A percentile compares a stretch with the other conserved stretches of the same genome.
phyloP scores from a whole-genome alignment of 2,113 vertebrate genomes.

The Callocephalon fimbriatum region DNA sequence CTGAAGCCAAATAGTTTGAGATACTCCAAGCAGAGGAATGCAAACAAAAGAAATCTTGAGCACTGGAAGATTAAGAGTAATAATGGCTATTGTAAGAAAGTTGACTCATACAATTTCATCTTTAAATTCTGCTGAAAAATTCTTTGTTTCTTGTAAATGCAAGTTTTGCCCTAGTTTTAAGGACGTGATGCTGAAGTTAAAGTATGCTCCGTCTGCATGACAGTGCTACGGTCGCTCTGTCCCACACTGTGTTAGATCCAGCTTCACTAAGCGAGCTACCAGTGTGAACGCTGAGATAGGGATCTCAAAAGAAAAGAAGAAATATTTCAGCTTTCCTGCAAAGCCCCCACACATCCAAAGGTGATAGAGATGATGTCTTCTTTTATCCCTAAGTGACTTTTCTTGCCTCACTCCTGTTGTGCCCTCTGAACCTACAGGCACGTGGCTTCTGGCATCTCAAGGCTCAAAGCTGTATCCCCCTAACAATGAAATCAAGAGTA shows the following conservation, averaged over 20 bases:
- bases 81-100: neutral
- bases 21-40: neutral
- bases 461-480: neutral
- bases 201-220: neutral
- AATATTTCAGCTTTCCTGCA: neutral
- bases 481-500: neutral
- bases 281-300: neutral
- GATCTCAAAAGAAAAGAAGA: neutral
- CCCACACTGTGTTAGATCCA: neutral
- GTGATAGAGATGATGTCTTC: accelerated
- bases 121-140: neutral
- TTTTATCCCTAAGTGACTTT: neutral
- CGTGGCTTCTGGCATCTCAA: neutral
- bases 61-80: neutral
- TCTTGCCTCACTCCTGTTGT: neutral
- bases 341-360: neutral
- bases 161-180: neutral
- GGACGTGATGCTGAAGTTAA: neutral
- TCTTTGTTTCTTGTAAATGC: neutral
- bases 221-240: no score
- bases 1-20: neutral
- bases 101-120: neutral
- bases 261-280: neutral
- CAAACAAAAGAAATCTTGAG: neutral
- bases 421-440: neutral